Evolutionary conservation across 2,888 invertebrate species (phyloP).

Genomic region (Volucella bombylans): DNA sequence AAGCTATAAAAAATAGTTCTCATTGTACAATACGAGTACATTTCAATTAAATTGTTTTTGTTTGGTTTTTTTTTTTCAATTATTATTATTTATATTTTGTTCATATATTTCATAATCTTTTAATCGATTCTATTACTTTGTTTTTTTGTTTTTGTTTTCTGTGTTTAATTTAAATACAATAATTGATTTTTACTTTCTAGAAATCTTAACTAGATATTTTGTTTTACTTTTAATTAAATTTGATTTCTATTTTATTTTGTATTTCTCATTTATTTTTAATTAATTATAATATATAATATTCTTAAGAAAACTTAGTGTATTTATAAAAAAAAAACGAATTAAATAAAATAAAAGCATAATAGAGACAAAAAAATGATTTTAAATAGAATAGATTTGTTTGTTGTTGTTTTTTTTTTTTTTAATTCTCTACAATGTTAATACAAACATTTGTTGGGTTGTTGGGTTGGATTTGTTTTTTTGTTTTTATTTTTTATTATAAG

Average conservation of each 20-base stretch:
- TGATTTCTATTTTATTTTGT: conserved; percentile 63
- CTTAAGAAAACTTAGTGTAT: conserved; percentile 68
- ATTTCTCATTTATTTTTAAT: conserved; percentile 47
- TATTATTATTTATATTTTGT: conserved; percentile 52
- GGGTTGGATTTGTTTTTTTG: too few relatives aligned
- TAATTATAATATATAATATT: conserved; percentile 65
- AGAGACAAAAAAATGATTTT: conserved; percentile 37
- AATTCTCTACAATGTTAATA: conserved; percentile 65
- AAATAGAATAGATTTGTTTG: conserved; percentile 40
- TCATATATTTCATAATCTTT: conserved; percentile 65
- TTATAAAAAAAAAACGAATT: conserved; percentile 52
- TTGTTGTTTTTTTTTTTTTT: conserved; percentile 28
- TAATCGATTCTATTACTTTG: conserved; percentile 57
- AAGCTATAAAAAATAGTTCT: conserved; percentile 74
- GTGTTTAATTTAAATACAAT: conserved; percentile 63
- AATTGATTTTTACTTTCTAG: conserved; percentile 71
- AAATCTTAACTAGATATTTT: conserved; percentile 70
- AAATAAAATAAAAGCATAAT: conserved; percentile 46
- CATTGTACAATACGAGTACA: conserved; percentile 65
- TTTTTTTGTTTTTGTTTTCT: conserved; percentile 25
- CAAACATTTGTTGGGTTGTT: conserved; percentile 50
- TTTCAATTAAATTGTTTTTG: conserved; percentile 60
- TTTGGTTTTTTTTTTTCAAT: conserved; percentile 8
- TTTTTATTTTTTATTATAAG: conserved; percentile 49
- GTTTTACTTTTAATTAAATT: conserved; percentile 59